Evolutionary conservation across 2,888 invertebrate genomes (phyloP).

Genomic region (Plagiodera versicolora): DNA sequence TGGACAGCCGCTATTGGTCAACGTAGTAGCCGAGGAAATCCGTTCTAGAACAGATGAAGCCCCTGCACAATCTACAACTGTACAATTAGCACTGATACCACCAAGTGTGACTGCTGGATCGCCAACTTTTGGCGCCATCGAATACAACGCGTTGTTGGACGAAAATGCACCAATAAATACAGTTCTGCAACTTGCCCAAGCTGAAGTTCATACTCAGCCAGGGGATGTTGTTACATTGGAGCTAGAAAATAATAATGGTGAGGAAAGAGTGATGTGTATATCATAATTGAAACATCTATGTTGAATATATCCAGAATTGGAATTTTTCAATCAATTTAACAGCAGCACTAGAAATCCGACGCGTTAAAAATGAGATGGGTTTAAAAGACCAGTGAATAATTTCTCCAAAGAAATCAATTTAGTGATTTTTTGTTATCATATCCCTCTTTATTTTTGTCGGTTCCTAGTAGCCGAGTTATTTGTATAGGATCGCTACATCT

Average conservation of each 20-base stretch:
- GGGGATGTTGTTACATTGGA: constrained; percentile 77
- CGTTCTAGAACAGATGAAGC: constrained; percentile 61
- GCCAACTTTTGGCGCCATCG: constrained; percentile 48
- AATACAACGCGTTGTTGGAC: constrained; percentile 75
- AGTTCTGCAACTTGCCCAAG: constrained; percentile 57
- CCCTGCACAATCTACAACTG: constrained; percentile 76
- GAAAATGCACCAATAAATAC: constrained; percentile 85
- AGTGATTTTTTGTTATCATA: too few relatives aligned
- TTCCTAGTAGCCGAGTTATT: too few relatives aligned
- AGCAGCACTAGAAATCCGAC: too few relatives aligned
- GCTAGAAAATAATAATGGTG: constrained; percentile 76
- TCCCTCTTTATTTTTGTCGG: too few relatives aligned
- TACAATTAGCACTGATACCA: constrained; percentile 77
- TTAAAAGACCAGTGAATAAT: too few relatives aligned
- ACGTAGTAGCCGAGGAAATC: constrained; percentile 85
- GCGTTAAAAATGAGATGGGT: too few relatives aligned
- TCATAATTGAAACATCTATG: neutral
- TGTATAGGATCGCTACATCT: too few relatives aligned
- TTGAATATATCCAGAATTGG: neutral
- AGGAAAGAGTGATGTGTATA: neutral
- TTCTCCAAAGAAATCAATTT: too few relatives aligned
- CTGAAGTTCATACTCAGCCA: constrained; percentile 47
- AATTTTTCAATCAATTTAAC: too few relatives aligned
- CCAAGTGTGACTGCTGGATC: constrained; percentile 46
- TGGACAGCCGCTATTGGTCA: constrained; percentile 81